Evolutionary conservation across 2,113 vertebrate species (phyloP).

Genomic region (Mirza zaza): DNA sequence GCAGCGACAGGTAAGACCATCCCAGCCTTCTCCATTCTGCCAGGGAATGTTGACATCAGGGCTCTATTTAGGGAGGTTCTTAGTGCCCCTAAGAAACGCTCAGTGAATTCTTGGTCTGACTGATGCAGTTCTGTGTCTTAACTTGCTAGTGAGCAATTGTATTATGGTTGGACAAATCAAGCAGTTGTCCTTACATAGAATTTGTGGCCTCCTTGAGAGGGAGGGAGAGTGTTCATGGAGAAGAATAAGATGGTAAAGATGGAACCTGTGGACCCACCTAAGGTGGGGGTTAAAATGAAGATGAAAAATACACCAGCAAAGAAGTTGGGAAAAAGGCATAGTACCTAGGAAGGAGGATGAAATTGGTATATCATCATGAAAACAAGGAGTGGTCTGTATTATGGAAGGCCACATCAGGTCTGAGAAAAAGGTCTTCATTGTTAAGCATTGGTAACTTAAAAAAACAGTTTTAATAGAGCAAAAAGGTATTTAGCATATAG

Average conservation of each 20-base stretch:
- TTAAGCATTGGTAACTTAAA: not conserved
- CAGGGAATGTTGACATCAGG: not conserved
- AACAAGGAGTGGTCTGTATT: not conserved
- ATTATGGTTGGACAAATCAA: not conserved
- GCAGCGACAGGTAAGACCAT: slow-evolving; percentile 85
- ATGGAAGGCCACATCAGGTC: not conserved
- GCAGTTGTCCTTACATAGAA: not conserved
- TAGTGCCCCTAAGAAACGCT: not conserved
- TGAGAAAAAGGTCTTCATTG: not conserved
- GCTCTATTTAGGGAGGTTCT: not conserved
- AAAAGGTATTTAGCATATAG: not conserved
- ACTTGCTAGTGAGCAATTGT: not conserved
- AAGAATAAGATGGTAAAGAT: not conserved
- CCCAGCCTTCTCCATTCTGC: not conserved
- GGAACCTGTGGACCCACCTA: not conserved
- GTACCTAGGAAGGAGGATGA: not conserved
- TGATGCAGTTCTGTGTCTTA: not conserved
- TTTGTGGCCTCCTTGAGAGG: not conserved
- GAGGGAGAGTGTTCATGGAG: not conserved
- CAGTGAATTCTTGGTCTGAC: not conserved
- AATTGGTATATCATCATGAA: not conserved
- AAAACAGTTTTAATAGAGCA: not conserved
- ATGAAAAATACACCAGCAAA: not conserved
- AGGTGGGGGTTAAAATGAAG: not conserved
- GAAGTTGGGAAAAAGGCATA: not conserved